phyloP scores from a whole-genome alignment of 2,113 vertebrate species.

The Hemibagrus wyckioides region DNA sequence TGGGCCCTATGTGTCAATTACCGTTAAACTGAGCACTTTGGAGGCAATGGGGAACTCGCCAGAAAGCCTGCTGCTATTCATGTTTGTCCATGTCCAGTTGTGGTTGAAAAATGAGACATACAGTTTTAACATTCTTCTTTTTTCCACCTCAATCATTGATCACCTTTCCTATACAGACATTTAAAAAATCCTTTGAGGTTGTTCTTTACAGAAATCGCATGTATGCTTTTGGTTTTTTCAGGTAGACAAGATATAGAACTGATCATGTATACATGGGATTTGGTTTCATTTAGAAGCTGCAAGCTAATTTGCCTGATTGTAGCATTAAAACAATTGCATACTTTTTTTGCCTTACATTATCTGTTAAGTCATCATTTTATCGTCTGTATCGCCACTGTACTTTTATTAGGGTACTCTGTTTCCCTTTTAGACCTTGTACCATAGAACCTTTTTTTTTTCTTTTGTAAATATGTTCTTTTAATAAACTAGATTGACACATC shows the following conservation, averaged over 20 bases:
- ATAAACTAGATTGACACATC: conserved; percentile 64
- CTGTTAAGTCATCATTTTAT: conserved; percentile 28
- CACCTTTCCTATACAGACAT: background rate
- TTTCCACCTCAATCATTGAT: conserved; percentile 52
- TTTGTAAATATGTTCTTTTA: conserved; percentile 72
- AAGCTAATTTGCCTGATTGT: conserved; percentile 75
- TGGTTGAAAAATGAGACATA: conserved; percentile 58
- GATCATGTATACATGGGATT: conserved; percentile 25
- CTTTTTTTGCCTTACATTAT: conserved; percentile 72
- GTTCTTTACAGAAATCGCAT: background rate
- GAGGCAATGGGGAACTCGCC: conserved; percentile 83
- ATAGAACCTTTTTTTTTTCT: conserved; percentile 35
- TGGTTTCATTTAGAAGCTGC: background rate
- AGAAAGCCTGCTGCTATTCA: conserved; percentile 88
- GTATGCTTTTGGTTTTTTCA: background rate
- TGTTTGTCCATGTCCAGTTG: conserved; percentile 68
- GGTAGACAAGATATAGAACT: background rate
- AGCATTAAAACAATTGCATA: conserved; percentile 96
- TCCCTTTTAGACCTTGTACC: background rate
- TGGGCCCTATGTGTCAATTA: conserved; percentile 77
- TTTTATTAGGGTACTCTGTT: conserved; percentile 45
- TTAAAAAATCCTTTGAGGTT: background rate
- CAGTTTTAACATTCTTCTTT: conserved; percentile 38
- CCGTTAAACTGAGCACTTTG: conserved; percentile 96
- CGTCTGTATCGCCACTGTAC: conserved; percentile 34